These are phyloP conservation scores for Bursaphelenchus mucronatus DNA, from an alignment of 1,140 invertebrate genomes.

Conservation along the genomic window DNA sequence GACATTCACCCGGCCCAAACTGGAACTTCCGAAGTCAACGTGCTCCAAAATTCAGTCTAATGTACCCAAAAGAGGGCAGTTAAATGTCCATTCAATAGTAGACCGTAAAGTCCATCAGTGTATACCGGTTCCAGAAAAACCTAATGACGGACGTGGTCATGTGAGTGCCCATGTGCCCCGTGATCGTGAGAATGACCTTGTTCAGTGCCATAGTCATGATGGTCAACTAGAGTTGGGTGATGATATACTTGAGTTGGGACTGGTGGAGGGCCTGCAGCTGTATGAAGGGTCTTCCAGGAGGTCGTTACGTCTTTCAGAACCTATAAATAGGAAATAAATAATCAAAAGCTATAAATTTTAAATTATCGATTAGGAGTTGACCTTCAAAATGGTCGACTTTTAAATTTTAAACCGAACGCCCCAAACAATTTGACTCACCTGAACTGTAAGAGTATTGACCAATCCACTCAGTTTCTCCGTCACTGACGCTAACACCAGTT, in stretches of 20 bases:
- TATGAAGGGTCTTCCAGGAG: slow-evolving; percentile 17
- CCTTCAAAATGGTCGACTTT: not conserved
- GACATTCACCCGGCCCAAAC: too few species aligned
- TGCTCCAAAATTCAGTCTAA: too few species aligned
- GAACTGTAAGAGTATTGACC: slow-evolving; percentile 66
- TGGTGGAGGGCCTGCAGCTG: slow-evolving; percentile 3
- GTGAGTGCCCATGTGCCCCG: not conserved
- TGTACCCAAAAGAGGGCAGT: too few species aligned
- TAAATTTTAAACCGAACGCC: slow-evolving; percentile 2
- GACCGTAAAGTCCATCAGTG: too few species aligned
- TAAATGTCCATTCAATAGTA: too few species aligned
- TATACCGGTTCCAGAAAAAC: too few species aligned
- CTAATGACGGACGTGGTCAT: not conserved
- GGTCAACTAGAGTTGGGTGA: slow-evolving; percentile 6
- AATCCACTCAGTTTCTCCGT: slow-evolving; percentile 66
- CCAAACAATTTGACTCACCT: slow-evolving; percentile 24
- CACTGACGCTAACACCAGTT: slow-evolving; percentile 68
- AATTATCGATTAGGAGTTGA: too few species aligned
- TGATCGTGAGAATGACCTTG: slow-evolving; percentile 25
- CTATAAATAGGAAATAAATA: slow-evolving; percentile 12
- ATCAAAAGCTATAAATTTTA: too few species aligned
- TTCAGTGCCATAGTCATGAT: slow-evolving; percentile 27
- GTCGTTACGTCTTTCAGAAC: slow-evolving; percentile 32
- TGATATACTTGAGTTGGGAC: slow-evolving; percentile 14
- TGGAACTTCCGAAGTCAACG: too few species aligned